phyloP scores from a whole-genome alignment of 2,113 vertebrate species.

The Stegastes partitus region DNA sequence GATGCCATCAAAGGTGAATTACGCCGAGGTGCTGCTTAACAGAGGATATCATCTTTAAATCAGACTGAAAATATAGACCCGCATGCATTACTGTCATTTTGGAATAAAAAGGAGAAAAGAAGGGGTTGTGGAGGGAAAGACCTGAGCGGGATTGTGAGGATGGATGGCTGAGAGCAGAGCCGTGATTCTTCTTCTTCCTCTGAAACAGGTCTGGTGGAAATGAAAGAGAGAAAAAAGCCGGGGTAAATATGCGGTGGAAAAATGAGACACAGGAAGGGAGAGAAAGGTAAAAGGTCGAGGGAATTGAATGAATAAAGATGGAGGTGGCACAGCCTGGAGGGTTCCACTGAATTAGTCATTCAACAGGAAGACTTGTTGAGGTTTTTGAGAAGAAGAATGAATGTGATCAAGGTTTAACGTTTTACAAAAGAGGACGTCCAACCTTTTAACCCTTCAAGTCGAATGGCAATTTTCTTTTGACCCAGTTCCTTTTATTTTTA shows the following conservation, averaged over 20 bases:
- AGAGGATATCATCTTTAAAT: constrained; percentile 25
- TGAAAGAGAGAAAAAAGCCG: constrained; percentile 19
- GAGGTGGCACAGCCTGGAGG: constrained; percentile 24
- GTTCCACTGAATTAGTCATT: constrained; percentile 36
- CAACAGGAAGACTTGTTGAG: constrained; percentile 7
- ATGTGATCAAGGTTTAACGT: constrained; percentile 18
- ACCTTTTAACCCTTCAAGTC: neutral
- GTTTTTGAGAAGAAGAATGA: constrained; percentile 32
- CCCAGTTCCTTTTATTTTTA: neutral
- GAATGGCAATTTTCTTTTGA: neutral
- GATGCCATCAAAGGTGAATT: constrained; percentile 21
- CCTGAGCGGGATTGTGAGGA: constrained; percentile 4
- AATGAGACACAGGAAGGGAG: constrained; percentile 17
- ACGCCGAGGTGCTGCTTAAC: constrained; percentile 40
- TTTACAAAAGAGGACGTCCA: constrained; percentile 11
- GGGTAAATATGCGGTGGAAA: constrained; percentile 27
- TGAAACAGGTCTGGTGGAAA: constrained; percentile 28
- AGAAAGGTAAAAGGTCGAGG: constrained; percentile 21
- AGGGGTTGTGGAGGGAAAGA: constrained; percentile 1
- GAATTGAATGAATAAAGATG: constrained; percentile 45
- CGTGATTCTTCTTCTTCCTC: constrained; percentile 27
- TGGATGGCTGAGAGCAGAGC: constrained; percentile 1
- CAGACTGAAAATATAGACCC: constrained; percentile 13
- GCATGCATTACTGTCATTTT: constrained; percentile 11
- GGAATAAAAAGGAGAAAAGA: constrained; percentile 33